Conservation (phyloP, 2,888 invertebrate genomes). For the Malthinus flaveolus region DNA sequence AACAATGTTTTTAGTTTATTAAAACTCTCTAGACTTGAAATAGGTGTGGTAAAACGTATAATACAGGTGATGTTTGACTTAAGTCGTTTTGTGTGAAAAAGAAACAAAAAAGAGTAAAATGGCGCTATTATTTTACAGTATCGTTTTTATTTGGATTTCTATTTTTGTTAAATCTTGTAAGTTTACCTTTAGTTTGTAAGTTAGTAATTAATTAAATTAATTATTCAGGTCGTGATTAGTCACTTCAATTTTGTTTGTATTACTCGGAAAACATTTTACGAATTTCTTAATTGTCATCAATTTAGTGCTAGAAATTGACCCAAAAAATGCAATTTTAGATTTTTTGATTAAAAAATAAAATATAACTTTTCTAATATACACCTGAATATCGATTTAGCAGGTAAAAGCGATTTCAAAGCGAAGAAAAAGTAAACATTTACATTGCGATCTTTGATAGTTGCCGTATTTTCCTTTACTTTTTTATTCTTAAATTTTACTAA, state of each 20-base stretch:
- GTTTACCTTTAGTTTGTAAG: not conserved
- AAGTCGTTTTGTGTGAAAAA: not conserved
- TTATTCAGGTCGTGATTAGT: not conserved
- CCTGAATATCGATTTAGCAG: too few relatives aligned
- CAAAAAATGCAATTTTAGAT: too few relatives aligned
- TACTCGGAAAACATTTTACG: not conserved
- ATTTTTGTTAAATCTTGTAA: constrained; percentile 2
- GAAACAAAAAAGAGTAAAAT: not conserved
- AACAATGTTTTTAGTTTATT: not conserved
- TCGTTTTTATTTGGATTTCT: not conserved
- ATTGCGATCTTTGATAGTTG: too few relatives aligned
- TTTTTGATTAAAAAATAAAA: too few relatives aligned
- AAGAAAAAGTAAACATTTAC: too few relatives aligned
- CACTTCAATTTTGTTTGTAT: constrained; percentile 1
- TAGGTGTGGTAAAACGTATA: not conserved
- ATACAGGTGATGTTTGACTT: constrained; percentile 1
- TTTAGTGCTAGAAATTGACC: too few relatives aligned
- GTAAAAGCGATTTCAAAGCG: too few relatives aligned
- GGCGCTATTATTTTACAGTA: not conserved
- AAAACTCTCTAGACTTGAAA: not conserved
- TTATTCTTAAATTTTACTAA: too few relatives aligned
- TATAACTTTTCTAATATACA: too few relatives aligned
- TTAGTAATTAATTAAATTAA: not conserved
- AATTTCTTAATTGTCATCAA: too few relatives aligned
- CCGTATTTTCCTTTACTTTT: too few relatives aligned